Conservation (phyloP, 2,888 invertebrate species). For the Lampropteryx suffumata region DNA sequence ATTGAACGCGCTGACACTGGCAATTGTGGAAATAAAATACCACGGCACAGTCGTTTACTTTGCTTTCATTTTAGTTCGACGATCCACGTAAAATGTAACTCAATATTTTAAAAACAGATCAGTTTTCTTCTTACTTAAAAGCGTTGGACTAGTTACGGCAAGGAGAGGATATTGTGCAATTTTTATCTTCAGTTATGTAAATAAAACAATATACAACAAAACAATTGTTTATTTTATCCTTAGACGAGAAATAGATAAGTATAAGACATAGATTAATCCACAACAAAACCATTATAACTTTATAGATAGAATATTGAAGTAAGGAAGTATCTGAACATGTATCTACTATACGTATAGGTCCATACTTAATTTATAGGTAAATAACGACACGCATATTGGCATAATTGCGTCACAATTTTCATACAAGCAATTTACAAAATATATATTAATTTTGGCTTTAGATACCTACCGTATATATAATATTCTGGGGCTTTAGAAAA, state of each 20-base stretch:
- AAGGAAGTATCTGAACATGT: too few species aligned
- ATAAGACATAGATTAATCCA: conserved; percentile 32
- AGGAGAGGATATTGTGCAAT: too few species aligned
- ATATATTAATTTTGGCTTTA: too few species aligned
- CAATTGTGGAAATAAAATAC: conserved; percentile 13
- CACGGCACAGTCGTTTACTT: conserved; percentile 1
- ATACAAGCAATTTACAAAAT: too few species aligned
- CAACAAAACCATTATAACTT: conserved; percentile 31
- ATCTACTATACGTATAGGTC: too few species aligned
- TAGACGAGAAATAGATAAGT: conserved; percentile 20
- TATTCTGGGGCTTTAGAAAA: too few species aligned
- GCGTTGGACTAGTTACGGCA: too few species aligned
- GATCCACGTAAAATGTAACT: conserved; percentile 1
- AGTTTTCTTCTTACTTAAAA: too few species aligned
- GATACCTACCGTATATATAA: too few species aligned
- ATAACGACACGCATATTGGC: too few species aligned
- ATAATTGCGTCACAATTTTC: too few species aligned
- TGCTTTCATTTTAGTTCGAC: not conserved
- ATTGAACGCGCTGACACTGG: conserved; percentile 21
- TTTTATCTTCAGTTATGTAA: not conserved
- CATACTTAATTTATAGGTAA: too few species aligned
- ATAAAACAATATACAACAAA: conserved; percentile 25
- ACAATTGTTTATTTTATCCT: conserved; percentile 39
- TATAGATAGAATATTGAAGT: conserved; percentile 1
- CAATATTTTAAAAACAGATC: conserved; percentile 2